Evolutionary conservation across 2,888 invertebrate species (phyloP).

Genomic region (Petrophora chlorosata): DNA sequence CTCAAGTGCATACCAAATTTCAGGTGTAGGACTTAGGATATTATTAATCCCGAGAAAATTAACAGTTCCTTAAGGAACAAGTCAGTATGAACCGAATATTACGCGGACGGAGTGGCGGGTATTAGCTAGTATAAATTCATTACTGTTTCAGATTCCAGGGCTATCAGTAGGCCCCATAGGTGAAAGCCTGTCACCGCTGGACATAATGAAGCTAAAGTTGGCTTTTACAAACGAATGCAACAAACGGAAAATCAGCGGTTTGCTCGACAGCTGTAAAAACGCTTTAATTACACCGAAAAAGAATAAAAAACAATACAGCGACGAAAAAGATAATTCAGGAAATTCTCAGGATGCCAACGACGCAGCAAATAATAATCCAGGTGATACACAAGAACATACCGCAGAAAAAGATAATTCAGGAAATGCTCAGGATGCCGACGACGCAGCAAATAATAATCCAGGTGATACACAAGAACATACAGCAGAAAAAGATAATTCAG

Average conservation of each 20-base stretch:
- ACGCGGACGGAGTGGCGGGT: background rate
- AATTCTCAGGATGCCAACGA: background rate
- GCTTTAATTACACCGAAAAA: slow-evolving; percentile 25
- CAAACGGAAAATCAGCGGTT: slow-evolving; percentile 52
- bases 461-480: background rate
- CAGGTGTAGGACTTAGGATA: too few relatives aligned
- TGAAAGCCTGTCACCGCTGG: slow-evolving; percentile 57
- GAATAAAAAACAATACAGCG: too few relatives aligned
- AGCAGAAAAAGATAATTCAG: too few relatives aligned
- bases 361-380: too few relatives aligned
- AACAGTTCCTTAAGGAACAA: too few relatives aligned
- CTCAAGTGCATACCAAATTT: too few relatives aligned
- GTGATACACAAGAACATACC: background rate
- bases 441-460: too few relatives aligned
- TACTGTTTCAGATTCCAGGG: slow-evolving; percentile 54
- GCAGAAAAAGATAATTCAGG: background rate
- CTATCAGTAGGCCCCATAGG: slow-evolving; percentile 51
- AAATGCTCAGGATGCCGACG: background rate
- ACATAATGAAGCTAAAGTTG: slow-evolving; percentile 59
- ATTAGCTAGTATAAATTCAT: background rate
- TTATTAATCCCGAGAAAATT: too few relatives aligned
- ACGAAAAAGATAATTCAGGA: background rate
- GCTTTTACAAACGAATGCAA: slow-evolving; percentile 65
- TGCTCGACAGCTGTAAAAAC: slow-evolving; percentile 57
- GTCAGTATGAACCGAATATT: too few relatives aligned